Conservation (phyloP, 2,113 vertebrate genomes). For the Salvelinus alpinus region DNA sequence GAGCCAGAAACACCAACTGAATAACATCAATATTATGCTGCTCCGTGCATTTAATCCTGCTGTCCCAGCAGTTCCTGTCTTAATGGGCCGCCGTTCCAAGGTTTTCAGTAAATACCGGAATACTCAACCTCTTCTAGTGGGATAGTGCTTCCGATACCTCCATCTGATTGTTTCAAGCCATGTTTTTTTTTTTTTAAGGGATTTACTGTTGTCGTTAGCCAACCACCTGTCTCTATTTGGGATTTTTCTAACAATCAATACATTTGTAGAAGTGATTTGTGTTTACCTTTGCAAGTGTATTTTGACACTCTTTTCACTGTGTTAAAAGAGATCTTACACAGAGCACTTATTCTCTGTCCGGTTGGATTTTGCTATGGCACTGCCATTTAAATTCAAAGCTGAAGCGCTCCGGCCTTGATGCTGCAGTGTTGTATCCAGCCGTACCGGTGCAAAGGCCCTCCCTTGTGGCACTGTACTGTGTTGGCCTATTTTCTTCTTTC, state of each 20-base stretch:
- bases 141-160: neutral
- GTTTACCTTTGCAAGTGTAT: conserved; percentile 62
- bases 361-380: conserved; percentile 50
- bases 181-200: neutral
- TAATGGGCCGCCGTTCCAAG: conserved; percentile 31
- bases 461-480: conserved; percentile 19
- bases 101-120: conserved; percentile 28
- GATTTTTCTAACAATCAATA: neutral
- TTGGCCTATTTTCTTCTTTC: neutral
- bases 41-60: conserved; percentile 43
- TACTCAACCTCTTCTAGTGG: conserved; percentile 24
- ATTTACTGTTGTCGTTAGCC: neutral
- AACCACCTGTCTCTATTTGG: neutral
- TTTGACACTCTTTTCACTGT: conserved; percentile 47
- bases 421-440: conserved; percentile 22
- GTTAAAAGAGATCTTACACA: conserved; percentile 50
- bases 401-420: conserved; percentile 25
- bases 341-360: conserved; percentile 40
- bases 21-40: conserved; percentile 48
- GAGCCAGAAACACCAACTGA: conserved; percentile 42
- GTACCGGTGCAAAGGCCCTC: conserved; percentile 25
- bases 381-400: conserved; percentile 40
- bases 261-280: neutral
- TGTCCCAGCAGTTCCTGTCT: conserved; percentile 23
- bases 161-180: conserved; percentile 3